Percentiles rank a stretch among this genome's conserved stretches.
phyloP scores from a whole-genome alignment of 92 coral and sea anemone species.

The Montipora capitata region DNA sequence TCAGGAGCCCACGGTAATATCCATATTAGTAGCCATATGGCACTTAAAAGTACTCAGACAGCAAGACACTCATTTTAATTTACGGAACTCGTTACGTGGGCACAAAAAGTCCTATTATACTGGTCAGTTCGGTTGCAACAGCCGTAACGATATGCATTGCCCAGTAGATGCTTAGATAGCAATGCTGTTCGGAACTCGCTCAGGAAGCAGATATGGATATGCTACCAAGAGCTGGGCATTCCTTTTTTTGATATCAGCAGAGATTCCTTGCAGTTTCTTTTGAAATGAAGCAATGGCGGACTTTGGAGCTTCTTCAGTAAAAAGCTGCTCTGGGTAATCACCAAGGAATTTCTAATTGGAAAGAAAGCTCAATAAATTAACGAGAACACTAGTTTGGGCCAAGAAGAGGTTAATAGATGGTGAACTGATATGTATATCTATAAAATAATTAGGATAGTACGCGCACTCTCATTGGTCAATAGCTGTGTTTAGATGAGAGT shows the following conservation, averaged over 20 bases:
- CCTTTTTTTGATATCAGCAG: constrained; percentile 58
- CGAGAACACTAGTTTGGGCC: background rate
- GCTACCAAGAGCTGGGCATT: constrained; percentile 51
- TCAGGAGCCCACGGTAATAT: no score
- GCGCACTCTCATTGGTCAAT: no score
- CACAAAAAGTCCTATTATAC: background rate
- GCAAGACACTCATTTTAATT: no score
- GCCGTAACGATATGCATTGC: background rate
- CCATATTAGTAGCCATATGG: no score
- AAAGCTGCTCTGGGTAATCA: constrained; percentile 62
- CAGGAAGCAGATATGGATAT: constrained; percentile 63
- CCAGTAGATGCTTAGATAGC: constrained; percentile 36
- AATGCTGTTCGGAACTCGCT: constrained; percentile 66
- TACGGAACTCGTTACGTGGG: background rate
- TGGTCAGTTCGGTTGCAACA: background rate
- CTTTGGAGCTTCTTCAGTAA: constrained; percentile 56
- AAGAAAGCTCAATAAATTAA: background rate
- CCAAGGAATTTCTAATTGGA: constrained; percentile 64
- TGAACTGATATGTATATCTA: no score
- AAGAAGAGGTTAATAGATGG: no score
- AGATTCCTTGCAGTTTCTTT: constrained; percentile 59
- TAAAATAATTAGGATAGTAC: no score
- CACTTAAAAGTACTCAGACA: no score
- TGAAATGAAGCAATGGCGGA: constrained; percentile 55
- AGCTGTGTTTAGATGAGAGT: no score